Evolutionary conservation across 2,797 vertebrate species (phyloP), one percentile per base, ranked within the genome.

Genomic region (Ctenochaetus hawaiiensis): DNA sequence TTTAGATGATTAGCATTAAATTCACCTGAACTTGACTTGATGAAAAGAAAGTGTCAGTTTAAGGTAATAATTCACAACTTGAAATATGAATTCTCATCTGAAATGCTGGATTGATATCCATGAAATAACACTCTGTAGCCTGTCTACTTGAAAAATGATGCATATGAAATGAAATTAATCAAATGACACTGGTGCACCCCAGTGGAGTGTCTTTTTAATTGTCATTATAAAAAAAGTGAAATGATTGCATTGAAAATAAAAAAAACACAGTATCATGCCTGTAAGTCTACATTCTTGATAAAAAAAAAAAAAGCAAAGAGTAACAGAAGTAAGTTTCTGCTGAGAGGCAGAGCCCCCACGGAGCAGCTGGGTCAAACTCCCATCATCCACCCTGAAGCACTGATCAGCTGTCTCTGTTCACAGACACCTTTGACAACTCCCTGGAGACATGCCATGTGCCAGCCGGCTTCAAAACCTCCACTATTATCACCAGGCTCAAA

Each of bases 91-190:
- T 58, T 20, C 22, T 59, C 4, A 62, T 54, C 14, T 67, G 17
- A 56, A 67, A 56, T 59, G 18, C 47, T 67, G 20, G 9, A 67
- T 61, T 64, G 65, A 71, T 60, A 77, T 60, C 34, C 47, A 70
- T 77, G 37, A 77, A 86, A 74, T 74, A 41, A 77, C 39, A 67
- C 37, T 57, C 0, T 23, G 39, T 20, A 52, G 52, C 7, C 30
- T 61, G 41, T 70, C 26, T 51, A 16, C 20, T 45, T 66, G 14
- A 56, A 64, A 41, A 73, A 66, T 65, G 3, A 65, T 30, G n/a
- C 44, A 52, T 34, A 44, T 26, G 8, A 57, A 23, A 64, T 57
- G 0, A 52, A 61, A 72, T 72, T 9, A 53, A 72, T 61, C 20
- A 69, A 61, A 74, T 44, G 20, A 65, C 53, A 56, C 16, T 47